These are phyloP conservation scores for Cephalotes varians DNA, from an alignment of 2,888 invertebrate species.

Conservation along the genomic window DNA sequence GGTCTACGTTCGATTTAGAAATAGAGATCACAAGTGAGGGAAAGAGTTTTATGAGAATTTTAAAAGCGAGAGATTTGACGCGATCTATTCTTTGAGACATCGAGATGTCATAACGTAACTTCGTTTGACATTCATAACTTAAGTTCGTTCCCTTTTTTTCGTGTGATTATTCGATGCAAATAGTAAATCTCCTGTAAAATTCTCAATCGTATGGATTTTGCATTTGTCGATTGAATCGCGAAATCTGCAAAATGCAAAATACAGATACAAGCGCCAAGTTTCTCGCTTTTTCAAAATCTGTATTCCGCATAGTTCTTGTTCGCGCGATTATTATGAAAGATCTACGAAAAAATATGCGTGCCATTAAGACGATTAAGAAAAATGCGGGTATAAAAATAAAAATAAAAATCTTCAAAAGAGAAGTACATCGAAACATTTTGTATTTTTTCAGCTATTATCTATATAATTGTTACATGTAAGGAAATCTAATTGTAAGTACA, in stretches of 20 bases:
- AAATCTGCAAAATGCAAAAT: neutral
- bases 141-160: neutral
- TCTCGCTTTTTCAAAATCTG: neutral
- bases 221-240: neutral
- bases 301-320: too few relatives aligned
- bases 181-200: neutral
- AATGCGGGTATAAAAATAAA: neutral
- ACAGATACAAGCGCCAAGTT: too few relatives aligned
- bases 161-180: neutral
- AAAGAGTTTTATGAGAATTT: neutral
- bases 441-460: neutral
- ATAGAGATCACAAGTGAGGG: neutral
- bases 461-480: neutral
- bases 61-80: neutral
- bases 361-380: too few relatives aligned
- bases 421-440: neutral
- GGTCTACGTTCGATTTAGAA: slow-evolving; percentile 2
- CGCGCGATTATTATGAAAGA: neutral
- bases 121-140: neutral
- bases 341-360: neutral
- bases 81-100: neutral
- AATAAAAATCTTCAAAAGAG: neutral
- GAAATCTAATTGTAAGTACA: neutral
- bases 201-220: neutral
- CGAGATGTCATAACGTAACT: too few relatives aligned